phyloP scores from a whole-genome alignment of 2,113 vertebrate species.

The Willisornis vidua region DNA sequence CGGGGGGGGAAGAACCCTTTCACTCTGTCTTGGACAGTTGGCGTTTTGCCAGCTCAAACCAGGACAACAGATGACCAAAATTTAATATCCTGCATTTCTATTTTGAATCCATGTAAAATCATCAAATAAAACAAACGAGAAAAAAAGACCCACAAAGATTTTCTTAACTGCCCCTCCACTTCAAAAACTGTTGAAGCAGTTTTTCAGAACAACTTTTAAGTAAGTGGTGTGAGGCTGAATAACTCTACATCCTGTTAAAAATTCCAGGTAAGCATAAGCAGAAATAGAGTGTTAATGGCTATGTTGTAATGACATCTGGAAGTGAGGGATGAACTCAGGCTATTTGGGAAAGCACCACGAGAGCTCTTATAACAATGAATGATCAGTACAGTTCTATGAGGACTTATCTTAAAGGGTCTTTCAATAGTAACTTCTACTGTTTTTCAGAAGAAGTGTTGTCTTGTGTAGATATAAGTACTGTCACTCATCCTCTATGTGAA shows the following conservation, averaged over 20 bases:
- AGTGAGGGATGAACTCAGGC: not conserved
- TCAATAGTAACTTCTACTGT: not conserved
- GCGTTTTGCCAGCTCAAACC: no score
- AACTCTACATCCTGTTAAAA: not conserved
- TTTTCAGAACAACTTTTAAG: not conserved
- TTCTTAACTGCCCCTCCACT: rapidly evolving
- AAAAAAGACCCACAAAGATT: not conserved
- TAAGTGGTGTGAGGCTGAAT: not conserved
- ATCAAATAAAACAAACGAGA: not conserved
- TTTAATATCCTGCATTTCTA: not conserved
- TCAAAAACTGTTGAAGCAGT: not conserved
- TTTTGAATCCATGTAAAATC: not conserved
- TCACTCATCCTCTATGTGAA: not conserved
- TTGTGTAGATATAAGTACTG: not conserved
- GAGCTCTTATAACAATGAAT: not conserved
- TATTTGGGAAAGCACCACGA: not conserved
- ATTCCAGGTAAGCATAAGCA: not conserved
- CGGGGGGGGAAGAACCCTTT: no score
- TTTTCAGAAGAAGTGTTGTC: not conserved
- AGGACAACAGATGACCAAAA: not conserved
- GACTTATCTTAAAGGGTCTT: not conserved
- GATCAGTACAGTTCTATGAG: not conserved
- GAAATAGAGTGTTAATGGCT: not conserved
- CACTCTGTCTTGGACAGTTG: no score
- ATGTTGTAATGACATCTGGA: not conserved